A percentile compares a stretch with the other conserved stretches of the same genome.
These are phyloP conservation scores for Vidua macroura DNA, from an alignment of 2,113 vertebrate genomes.

Conservation along the genomic window DNA sequence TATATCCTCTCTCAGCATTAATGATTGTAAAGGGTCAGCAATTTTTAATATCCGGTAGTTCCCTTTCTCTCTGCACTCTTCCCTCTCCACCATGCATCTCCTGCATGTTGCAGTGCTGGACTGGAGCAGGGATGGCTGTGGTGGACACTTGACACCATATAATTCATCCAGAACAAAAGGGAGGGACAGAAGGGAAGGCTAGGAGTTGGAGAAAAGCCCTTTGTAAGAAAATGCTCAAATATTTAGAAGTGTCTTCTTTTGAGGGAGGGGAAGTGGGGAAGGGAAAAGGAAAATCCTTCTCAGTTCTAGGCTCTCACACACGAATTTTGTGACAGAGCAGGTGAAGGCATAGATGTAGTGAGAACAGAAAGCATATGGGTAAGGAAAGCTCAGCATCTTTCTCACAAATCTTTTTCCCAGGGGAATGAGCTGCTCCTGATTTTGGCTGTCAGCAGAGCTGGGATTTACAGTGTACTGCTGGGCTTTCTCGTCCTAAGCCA, in stretches of 20 bases:
- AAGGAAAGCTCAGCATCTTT: conserved; percentile 36
- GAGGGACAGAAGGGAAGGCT: background rate
- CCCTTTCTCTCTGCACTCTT: background rate
- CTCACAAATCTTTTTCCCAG: conserved; percentile 15
- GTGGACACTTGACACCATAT: background rate
- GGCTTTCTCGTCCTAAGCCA: background rate
- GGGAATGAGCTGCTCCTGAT: conserved; percentile 40
- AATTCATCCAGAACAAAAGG: conserved; percentile 8
- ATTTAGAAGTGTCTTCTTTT: conserved; percentile 9
- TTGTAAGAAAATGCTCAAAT: conserved; percentile 2
- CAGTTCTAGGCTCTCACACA: background rate
- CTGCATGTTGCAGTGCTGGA: background rate
- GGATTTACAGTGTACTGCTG: conserved; percentile 47
- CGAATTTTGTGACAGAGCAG: conserved; percentile 19
- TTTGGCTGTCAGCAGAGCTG: conserved; percentile 13
- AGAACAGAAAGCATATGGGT: conserved; percentile 56
- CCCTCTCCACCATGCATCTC: background rate
- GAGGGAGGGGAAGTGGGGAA: background rate
- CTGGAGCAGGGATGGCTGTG: background rate
- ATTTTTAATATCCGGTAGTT: background rate
- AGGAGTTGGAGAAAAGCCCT: conserved; percentile 1
- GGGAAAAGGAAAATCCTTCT: background rate
- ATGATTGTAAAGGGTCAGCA: conserved; percentile 7
- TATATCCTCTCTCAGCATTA: background rate
- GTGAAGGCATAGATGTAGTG: conserved; percentile 42